Base-by-base conservation (phyloP, 2,888 invertebrate species). In the Carcina quercana region DNA sequence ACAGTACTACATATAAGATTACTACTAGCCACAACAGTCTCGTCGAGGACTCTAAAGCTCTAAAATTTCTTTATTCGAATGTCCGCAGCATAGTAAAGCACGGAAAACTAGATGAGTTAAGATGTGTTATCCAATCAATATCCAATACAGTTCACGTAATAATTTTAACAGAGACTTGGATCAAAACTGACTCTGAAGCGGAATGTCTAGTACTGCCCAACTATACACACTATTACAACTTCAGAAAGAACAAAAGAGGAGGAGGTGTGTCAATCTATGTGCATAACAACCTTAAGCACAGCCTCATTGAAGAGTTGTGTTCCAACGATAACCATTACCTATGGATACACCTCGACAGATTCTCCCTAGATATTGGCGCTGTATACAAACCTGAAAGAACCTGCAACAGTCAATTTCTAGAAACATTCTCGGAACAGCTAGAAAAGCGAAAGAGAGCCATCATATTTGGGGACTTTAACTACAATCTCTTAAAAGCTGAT, bases 251-350 rank as follows among this genome's bases (percentile, higher is more conserved):
- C 5, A 27, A 12, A 2, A 40, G 34, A 31, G 48, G 47, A 5
- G 47, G 47, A 10, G 50, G 50, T 3, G 47, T 49, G 1, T 50
- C 46, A 2, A 45, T 50, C 2, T 48, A 32, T 27, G 43, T 32
- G 7, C 36, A 48, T 15, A 38, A 49, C 13, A 37, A 31, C 15
- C 5, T 48, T 2, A 41, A 44, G 24, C 46, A 47, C 14, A 35
- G 25, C n/a, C 4, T 47, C 1, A 19, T 42, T 12, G 35, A 42
- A 32, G 40, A 45, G 15, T 3, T 13, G 2, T 42, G 29, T 12
- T 6, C 21, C 10, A 30, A 47, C n/a, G 41, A 40, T 8, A 48
- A 38, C 12, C 40, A 48, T 15, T 44, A 32, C 10, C 21, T 44
- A 12, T 43, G 44, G 43, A 29, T 45, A 19, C 38, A 44, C 17